Percentiles rank a stretch among this genome's conserved stretches.
These are phyloP conservation scores for Stictocephala bisonia DNA, from an alignment of 2,888 invertebrate species.

Conservation along the genomic window DNA sequence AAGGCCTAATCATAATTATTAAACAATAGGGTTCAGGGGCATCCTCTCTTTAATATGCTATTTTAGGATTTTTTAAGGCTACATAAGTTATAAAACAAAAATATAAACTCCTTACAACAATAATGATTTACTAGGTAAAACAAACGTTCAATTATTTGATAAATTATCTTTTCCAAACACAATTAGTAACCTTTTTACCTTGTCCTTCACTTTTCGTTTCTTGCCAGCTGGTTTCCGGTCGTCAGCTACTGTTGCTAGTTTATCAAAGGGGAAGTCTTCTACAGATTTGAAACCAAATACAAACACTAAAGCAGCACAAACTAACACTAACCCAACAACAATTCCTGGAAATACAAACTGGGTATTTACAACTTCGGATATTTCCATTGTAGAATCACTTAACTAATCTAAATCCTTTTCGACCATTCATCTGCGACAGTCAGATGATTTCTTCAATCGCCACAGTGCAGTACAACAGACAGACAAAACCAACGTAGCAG, in stretches of 20 bases:
- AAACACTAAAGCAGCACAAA: conserved; percentile 80
- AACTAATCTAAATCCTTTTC: conserved; percentile 20
- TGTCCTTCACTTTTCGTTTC: conserved; percentile 67
- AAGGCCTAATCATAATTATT: no score
- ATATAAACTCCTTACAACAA: no score
- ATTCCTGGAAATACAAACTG: conserved; percentile 70
- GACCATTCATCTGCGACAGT: conserved; percentile 41
- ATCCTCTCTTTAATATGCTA: no score
- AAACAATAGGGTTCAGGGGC: no score
- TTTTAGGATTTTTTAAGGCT: no score
- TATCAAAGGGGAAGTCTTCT: conserved; percentile 84
- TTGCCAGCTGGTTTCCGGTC: conserved; percentile 76
- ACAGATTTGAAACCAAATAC: conserved; percentile 83
- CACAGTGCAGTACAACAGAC: no score
- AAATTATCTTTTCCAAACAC: background rate
- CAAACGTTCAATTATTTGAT: conserved; percentile 19
- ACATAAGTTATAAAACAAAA: no score
- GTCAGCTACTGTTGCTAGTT: conserved; percentile 70
- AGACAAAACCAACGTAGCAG: conserved; percentile 12
- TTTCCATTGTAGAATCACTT: conserved; percentile 37
- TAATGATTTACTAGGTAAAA: no score
- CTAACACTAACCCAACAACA: conserved; percentile 73
- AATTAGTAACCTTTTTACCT: conserved; percentile 55
- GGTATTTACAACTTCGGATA: conserved; percentile 62
- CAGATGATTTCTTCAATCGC: conserved; percentile 39